phyloP scores from a whole-genome alignment of 1,140 invertebrate genomes.

The Phymastichus coffea region DNA sequence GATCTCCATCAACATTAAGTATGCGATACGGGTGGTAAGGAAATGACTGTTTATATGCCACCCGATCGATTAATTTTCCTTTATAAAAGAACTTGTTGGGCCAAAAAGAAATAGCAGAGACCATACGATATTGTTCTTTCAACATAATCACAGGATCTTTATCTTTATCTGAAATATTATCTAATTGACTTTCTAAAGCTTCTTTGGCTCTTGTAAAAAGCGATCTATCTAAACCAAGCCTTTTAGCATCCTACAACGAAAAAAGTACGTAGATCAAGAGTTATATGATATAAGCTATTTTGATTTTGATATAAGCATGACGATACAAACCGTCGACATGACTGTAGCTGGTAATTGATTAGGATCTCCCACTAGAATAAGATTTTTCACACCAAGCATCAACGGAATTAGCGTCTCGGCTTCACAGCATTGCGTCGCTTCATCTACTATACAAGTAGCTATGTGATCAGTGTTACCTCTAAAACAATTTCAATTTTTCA shows the following conservation, averaged over 20 bases:
- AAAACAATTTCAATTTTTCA: slow-evolving; percentile 28
- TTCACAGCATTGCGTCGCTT: slow-evolving; percentile 86
- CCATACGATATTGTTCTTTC: slow-evolving; percentile 84
- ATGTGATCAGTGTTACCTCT: slow-evolving; percentile 60
- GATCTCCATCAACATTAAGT: slow-evolving; percentile 55
- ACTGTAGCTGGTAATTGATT: slow-evolving; percentile 84
- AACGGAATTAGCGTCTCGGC: slow-evolving; percentile 80
- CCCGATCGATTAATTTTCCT: slow-evolving; percentile 57
- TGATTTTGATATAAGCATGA: slow-evolving; percentile 30
- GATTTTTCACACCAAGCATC: slow-evolving; percentile 66
- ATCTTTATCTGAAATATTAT: slow-evolving; percentile 32
- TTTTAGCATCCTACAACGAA: slow-evolving; percentile 58
- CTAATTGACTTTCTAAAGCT: slow-evolving; percentile 41
- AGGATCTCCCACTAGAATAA: slow-evolving; percentile 88
- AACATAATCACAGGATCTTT: slow-evolving; percentile 51
- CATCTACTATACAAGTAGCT: slow-evolving; percentile 86
- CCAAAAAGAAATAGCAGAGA: slow-evolving; percentile 72
- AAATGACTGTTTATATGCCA: slow-evolving; percentile 28
- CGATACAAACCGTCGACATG: slow-evolving; percentile 63
- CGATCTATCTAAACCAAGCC: slow-evolving; percentile 63
- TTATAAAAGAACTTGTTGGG: slow-evolving; percentile 80
- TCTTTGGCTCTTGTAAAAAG: slow-evolving; percentile 65
- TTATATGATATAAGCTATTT: not conserved
- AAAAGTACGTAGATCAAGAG: not conserved
- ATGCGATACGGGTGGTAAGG: slow-evolving; percentile 60